Evolutionary conservation across 1,140 invertebrate genomes (phyloP).

Genomic region (Orius insidiosus): DNA sequence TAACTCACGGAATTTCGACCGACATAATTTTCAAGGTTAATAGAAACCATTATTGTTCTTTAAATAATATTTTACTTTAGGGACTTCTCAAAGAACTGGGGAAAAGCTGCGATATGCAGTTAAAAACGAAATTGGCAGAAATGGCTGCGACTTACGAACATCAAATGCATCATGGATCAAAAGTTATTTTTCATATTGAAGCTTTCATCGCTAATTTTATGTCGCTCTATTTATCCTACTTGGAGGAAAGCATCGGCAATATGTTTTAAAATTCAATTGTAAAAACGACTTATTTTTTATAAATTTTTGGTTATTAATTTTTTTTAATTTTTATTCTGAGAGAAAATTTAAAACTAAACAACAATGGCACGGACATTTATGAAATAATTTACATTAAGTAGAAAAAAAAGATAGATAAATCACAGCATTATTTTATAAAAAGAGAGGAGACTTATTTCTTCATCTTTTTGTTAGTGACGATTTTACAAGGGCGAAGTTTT

Average conservation of each 20-base stretch:
- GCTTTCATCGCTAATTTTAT: constrained; percentile 94
- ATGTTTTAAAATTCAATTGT: constrained; percentile 19
- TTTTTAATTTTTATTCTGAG: no score
- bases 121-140: constrained; percentile 71
- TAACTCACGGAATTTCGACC: constrained; percentile 84
- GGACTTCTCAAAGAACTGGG: constrained; percentile 70
- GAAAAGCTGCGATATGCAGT: constrained; percentile 72
- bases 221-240: constrained; percentile 76
- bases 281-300: no score
- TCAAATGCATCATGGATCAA: constrained; percentile 71
- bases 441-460: no score
- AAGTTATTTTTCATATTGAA: constrained; percentile 93
- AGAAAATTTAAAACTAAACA: no score
- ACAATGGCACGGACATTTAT: no score
- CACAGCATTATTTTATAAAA: no score
- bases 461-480: no score
- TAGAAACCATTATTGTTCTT: background rate
- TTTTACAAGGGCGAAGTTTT: no score
- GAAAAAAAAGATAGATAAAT: no score
- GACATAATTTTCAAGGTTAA: constrained; percentile 74
- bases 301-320: no score
- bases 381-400: no score
- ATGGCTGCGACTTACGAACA: constrained; percentile 82
- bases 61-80: constrained; percentile 17
- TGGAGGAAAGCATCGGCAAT: constrained; percentile 43